Base-by-base conservation (phyloP, 2,888 invertebrate genomes). In the Andrena dorsata region DNA sequence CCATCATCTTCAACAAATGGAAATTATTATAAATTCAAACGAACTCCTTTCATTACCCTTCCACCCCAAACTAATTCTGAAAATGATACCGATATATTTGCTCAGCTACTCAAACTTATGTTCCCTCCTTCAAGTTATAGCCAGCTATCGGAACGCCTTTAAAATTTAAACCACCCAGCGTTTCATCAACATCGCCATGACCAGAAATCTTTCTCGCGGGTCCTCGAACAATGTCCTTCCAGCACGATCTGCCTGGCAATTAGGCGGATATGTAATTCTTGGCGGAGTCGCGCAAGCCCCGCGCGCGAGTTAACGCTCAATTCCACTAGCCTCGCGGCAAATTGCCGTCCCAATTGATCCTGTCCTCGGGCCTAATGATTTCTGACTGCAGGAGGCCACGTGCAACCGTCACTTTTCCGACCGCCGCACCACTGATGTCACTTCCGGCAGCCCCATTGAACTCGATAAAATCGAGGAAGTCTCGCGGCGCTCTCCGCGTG, bases 321-420 rank as follows among this genome's bases (percentile, higher is more conserved):
- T 85, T 85, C 79, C 13, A 26, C 60, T 74, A 80, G 66, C 81
- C 86, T 80, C 82, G 82, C 79, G 73, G 76, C 80, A 74, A 87
- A 87, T 87, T 85, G 82, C 71, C 73, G 65, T 41, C 76, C 80
- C 85, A 84, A 87, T 87, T 87, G 83, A 80, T 82, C 78, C 65
- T 28, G 88, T 86, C 88, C 88, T 88, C 88, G 83, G 61, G 76
- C 47, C 64, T 84, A 82, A 87, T 78, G 86, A 61, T 63, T 73
- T 51, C 56, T 70, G 78, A 70, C 75, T 76, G 83, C 85, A 60
- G 75, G 76, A 76, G 70, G 76, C 77, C 83, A 84, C 86, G 82
- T 74, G 86, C 61, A 41, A 61, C 65, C 75, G 51, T 26, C 80
- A 60, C 56, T 81, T 86, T 84, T 86, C 71, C 77, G 76, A 73